Base-by-base conservation (phyloP, 1,140 invertebrate genomes). In the Euborellia annulipes region DNA sequence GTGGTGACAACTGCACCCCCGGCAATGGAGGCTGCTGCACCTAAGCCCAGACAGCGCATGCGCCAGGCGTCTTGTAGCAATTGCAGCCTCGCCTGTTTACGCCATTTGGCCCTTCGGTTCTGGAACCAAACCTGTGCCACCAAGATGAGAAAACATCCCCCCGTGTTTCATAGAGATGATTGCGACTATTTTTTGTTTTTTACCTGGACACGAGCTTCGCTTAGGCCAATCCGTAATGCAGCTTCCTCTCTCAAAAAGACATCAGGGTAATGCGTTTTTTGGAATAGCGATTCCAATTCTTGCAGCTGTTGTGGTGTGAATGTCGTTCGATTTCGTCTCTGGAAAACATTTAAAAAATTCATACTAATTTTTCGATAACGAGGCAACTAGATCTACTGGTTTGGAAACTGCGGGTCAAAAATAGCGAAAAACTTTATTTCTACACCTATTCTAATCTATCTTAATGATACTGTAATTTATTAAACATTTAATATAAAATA, bases 251-350 rank as follows among this genome's bases (percentile, higher is more conserved):
- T 74, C 52, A 93, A 70, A 59, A 93, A 93, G 7, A 95, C 91
- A 58, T 94, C 90, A 0, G 91, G 91, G 61, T 90, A 96, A 57
- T 94, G 90, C 1, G 91, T 95, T 64, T 92, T 93, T 61, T 91
- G 84, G 63, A 96, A 96, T 17, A 92, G 72, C 1, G 83, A 78
- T 62, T 96, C 91, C 50, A 96, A 65, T 58, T 94, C 89, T 62
- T 89, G 85, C n/a, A 95, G 68, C 61, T 96, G 91, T 59, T 91
- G 85, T 2, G 89, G 86, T 2, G 86, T 93, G 62, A 94, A 96
- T 4, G 90, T 91, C 1, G 91, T 96, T 32, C 91, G 68, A 62
- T 94, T 93, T 38, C 90, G 70, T 54, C 86, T 71, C 72, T 75
- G 58, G 49, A 56, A 42, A n/a, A n/a, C n/a, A n/a, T n/a, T n/a